Conservation (phyloP, 1,140 invertebrate species). For the Drosophila kohkoa region DNA sequence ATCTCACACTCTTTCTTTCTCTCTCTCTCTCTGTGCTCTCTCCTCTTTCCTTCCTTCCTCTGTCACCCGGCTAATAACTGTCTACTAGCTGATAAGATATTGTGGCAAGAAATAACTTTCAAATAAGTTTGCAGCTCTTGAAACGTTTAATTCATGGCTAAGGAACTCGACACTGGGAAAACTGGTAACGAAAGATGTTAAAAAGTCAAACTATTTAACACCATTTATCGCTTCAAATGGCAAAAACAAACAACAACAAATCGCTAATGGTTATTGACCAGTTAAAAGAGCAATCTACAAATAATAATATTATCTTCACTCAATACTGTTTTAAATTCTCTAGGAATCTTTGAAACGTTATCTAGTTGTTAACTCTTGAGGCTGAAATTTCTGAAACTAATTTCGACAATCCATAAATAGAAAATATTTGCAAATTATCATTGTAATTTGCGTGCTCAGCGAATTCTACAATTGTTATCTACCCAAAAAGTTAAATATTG, state of each 20-base stretch:
- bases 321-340: too few relatives aligned
- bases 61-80: background rate
- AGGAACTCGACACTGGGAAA: conserved; percentile 1
- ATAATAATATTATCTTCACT: background rate
- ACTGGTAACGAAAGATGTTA: background rate
- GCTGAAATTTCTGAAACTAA: too few relatives aligned
- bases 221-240: conserved; percentile 58
- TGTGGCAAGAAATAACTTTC: conserved; percentile 18
- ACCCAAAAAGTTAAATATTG: too few relatives aligned
- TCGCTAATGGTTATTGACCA: conserved; percentile 10
- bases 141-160: conserved; percentile 34
- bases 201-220: conserved; percentile 66
- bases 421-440: too few relatives aligned
- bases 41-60: background rate
- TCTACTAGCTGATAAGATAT: conserved; percentile 41
- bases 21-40: background rate
- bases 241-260: conserved; percentile 41
- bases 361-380: too few relatives aligned
- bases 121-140: conserved; percentile 30
- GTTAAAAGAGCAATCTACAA: background rate
- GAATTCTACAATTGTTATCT: too few relatives aligned
- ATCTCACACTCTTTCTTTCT: background rate
- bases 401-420: too few relatives aligned
- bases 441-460: too few relatives aligned
- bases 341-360: too few relatives aligned